These are phyloP conservation scores for Scelioninae gen. 1 DNA, from an alignment of 2,888 invertebrate species.

Conservation along the genomic window DNA sequence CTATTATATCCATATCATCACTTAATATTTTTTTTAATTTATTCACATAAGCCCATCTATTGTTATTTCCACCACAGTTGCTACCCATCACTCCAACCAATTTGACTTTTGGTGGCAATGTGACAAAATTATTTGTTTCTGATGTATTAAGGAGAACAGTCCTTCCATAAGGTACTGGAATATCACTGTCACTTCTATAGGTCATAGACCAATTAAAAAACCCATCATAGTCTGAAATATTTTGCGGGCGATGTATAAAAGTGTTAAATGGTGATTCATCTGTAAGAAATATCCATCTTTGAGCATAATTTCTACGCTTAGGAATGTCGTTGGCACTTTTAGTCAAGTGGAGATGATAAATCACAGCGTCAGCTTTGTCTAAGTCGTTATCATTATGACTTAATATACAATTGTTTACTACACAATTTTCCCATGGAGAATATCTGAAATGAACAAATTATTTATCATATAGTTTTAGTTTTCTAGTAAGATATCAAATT, in stretches of 20 bases:
- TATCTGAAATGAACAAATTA: too few relatives aligned
- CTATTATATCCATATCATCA: constrained; percentile 85
- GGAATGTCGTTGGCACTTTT: constrained; percentile 85
- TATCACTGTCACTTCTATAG: constrained; percentile 88
- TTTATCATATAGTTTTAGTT: too few relatives aligned
- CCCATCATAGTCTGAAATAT: constrained; percentile 85
- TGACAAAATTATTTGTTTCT: background rate
- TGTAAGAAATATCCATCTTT: constrained; percentile 89
- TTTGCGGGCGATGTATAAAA: constrained; percentile 84
- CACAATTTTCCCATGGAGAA: constrained; percentile 86
- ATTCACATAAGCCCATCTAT: constrained; percentile 86
- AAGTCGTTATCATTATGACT: constrained; percentile 85
- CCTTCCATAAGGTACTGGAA: constrained; percentile 89
- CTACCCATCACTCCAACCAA: constrained; percentile 86
- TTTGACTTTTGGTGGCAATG: constrained; percentile 66
- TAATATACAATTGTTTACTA: constrained; percentile 87
- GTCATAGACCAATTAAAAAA: constrained; percentile 91
- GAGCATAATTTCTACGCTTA: constrained; percentile 82
- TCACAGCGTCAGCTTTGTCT: constrained; percentile 87
- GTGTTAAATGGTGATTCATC: constrained; percentile 89
- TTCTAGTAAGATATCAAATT: too few relatives aligned
- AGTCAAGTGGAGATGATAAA: constrained; percentile 86
- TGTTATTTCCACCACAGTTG: constrained; percentile 85
- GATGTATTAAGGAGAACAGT: constrained; percentile 81
- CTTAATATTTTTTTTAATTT: constrained; percentile 87